Evolutionary conservation across 2,113 vertebrate genomes (phyloP).

Genomic region (Pterocles burchelli): DNA sequence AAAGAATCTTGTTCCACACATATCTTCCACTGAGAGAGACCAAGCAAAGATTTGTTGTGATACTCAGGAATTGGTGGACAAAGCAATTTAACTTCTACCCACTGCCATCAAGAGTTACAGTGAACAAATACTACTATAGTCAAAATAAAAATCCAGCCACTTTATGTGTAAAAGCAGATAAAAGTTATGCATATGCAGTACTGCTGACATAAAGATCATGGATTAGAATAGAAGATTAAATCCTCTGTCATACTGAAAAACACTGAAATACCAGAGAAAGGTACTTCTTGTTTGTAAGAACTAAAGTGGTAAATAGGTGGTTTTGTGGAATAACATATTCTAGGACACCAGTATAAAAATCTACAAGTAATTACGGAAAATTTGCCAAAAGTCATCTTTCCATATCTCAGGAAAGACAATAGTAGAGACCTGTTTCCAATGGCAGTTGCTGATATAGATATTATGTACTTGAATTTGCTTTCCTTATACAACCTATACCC

Average conservation of each 20-base stretch:
- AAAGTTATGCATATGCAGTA: not conserved
- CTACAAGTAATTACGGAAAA: not conserved
- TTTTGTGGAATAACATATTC: not conserved
- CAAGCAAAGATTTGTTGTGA: not conserved
- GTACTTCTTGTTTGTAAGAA: not conserved
- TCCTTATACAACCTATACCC: not conserved
- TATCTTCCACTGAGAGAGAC: not conserved
- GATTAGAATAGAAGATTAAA: not conserved
- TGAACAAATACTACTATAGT: not conserved
- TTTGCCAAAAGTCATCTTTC: not conserved
- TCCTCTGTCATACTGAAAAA: not conserved
- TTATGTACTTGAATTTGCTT: not conserved
- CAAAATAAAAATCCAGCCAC: not conserved
- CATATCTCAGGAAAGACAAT: not conserved
- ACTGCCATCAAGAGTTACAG: not conserved
- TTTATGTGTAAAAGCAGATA: not conserved
- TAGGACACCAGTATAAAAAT: not conserved
- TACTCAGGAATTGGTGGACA: not conserved
- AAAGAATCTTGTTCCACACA: not conserved
- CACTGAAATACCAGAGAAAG: not conserved
- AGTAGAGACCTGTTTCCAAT: not conserved
- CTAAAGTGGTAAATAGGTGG: not conserved
- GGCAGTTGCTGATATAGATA: not conserved
- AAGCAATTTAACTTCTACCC: not conserved
- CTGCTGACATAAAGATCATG: not conserved